phyloP scores from a whole-genome alignment of 2,113 vertebrate genomes.

The Chamaea fasciata region DNA sequence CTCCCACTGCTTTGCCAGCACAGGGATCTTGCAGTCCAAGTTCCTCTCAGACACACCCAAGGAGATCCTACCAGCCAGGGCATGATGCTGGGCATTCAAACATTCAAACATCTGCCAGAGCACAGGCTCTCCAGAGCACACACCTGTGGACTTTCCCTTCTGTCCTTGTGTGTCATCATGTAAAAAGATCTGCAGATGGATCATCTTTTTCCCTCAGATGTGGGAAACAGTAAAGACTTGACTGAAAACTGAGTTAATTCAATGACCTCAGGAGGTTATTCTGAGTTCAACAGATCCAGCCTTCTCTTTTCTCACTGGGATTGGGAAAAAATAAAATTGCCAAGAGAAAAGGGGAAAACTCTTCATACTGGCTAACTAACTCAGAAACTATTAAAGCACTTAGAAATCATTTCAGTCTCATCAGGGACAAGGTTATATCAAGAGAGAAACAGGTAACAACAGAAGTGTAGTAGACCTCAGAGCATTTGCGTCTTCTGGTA shows the following conservation, averaged over 20 bases:
- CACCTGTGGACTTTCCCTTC: not conserved
- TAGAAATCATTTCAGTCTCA: not conserved
- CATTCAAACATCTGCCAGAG: not conserved
- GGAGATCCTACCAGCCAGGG: not conserved
- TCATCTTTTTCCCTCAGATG: not conserved
- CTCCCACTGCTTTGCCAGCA: not conserved
- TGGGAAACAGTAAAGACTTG: not conserved
- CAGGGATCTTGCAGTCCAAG: not conserved
- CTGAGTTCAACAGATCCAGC: not conserved
- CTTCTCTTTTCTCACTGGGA: not conserved
- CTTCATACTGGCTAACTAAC: not conserved
- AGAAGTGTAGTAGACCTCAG: not conserved
- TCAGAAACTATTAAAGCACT: not conserved
- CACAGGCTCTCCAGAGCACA: not conserved
- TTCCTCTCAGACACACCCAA: not conserved
- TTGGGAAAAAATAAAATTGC: not conserved
- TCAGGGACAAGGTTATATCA: not conserved
- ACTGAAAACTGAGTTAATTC: not conserved
- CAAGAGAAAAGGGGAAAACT: not conserved
- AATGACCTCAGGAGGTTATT: not conserved
- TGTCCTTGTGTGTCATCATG: not conserved
- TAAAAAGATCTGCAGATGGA: not conserved
- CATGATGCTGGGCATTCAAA: not conserved
- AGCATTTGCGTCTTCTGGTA: not conserved
- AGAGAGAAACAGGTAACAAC: not conserved